Evolutionary conservation across 2,888 invertebrate species (phyloP), one percentile per base, ranked within the genome.

Genomic region (Drosophila greeni): DNA sequence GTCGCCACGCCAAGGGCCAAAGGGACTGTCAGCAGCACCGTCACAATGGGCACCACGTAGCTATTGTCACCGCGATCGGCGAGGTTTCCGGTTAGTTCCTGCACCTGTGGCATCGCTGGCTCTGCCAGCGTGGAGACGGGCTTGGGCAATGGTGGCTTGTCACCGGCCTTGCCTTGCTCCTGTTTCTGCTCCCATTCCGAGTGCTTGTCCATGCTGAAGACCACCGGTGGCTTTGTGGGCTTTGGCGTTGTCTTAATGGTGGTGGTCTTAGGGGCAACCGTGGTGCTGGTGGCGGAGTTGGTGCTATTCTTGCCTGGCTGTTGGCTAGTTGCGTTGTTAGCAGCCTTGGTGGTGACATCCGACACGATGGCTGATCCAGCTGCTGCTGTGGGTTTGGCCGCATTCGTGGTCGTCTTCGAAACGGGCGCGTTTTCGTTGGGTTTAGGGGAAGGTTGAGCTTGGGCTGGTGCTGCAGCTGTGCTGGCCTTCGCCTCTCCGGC

Each of bases 41-140:
- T 92, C 48, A 95, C 92, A 75, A 95, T 91, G 43, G 95, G 94
- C 86, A 95, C 91, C 62, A 95, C 91, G 89, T 94, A 93, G 71
- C 92, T 93, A 26, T 92, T 91, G 66, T 90, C 90, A 52, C 88
- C 87, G 51, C 85, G 89, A 73, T 80, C 73, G 14, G 47, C 66
- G 55, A 71, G 47, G 14, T 40, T 60, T 16, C 56, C 62, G 37
- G 47, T 71, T n/a, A 83, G 65, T 65, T 87, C 88, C 55, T 87
- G 82, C 14, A 76, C 86, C 4, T 86, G 81, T n/a, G 79, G 81
- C 43, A 59, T 48, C 5, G 31, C 36, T n/a, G 47, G 33, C 23
- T 56, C 55, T 4, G 68, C 23, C 2, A n/a, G 34, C 1, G 57
- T 48, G 9, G 66, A 12, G 3, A 12, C 18, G 47, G 49, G 54